Percentiles rank a stretch among this genome's conserved stretches.
These are phyloP conservation scores for Anthoscopus minutus DNA, from an alignment of 2,113 vertebrate genomes.

Conservation along the genomic window DNA sequence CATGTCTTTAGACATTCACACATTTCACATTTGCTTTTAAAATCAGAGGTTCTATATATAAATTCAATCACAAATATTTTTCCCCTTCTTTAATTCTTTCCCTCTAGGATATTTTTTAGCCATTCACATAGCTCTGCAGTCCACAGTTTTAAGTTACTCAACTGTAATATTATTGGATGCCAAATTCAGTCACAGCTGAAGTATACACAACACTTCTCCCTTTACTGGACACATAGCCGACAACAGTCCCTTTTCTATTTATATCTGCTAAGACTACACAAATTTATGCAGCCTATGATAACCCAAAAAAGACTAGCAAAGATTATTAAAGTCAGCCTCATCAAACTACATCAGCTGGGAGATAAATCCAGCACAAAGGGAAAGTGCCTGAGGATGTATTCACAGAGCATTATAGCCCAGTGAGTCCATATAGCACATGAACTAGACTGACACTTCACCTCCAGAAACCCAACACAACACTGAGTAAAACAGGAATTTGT, in stretches of 20 bases:
- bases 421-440: not conserved
- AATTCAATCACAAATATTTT: not conserved
- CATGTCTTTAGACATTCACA: not conserved
- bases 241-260: not conserved
- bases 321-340: not conserved
- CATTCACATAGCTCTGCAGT: not conserved
- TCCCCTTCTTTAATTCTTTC: not conserved
- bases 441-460: not conserved
- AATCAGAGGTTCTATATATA: not conserved
- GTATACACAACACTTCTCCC: not conserved
- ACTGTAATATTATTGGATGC: not conserved
- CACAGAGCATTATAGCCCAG: not conserved
- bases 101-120: not conserved
- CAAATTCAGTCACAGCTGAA: not conserved
- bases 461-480: not conserved
- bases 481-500: not conserved
- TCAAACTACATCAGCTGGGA: not conserved
- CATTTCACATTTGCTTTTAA: not conserved
- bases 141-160: not conserved
- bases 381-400: not conserved
- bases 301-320: not conserved
- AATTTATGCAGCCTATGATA: not conserved
- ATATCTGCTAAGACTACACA: not conserved
- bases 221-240: not conserved
- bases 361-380: not conserved